Evolutionary conservation across 2,113 vertebrate genomes (phyloP).

Genomic region (Corythoichthys intestinalis): DNA sequence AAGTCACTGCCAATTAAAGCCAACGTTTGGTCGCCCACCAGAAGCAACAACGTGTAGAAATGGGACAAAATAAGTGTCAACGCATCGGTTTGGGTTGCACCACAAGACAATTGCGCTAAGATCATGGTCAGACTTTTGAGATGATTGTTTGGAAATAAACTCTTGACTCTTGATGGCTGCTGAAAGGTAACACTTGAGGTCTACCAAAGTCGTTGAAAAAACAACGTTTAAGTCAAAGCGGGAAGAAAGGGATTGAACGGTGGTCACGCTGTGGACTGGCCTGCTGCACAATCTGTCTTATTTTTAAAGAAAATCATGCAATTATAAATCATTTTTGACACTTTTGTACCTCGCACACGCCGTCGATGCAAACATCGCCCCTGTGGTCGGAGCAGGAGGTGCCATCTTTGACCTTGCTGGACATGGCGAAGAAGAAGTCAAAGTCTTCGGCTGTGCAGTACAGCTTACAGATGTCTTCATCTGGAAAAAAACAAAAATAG

Average conservation of each 20-base stretch:
- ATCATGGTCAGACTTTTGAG: constrained; percentile 2
- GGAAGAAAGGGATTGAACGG: not conserved
- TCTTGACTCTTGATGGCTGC: constrained; percentile 6
- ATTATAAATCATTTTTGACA: not conserved
- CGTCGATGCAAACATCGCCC: constrained; percentile 89
- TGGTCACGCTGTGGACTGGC: not conserved
- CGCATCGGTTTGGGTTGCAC: constrained; percentile 5
- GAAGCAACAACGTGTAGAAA: not conserved
- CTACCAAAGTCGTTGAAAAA: constrained; percentile 3
- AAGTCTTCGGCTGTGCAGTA: constrained; percentile 99
- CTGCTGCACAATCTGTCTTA: not conserved
- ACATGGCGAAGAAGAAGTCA: constrained; percentile 98
- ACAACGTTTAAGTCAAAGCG: not conserved
- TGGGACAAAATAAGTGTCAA: constrained; percentile 5
- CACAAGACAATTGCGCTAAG: constrained; percentile 6
- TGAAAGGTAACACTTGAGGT: constrained; percentile 10
- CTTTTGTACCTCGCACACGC: constrained; percentile 83
- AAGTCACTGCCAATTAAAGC: not conserved
- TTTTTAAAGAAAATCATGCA: not conserved
- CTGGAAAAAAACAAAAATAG: constrained; percentile 58
- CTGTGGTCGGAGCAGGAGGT: constrained; percentile 83
- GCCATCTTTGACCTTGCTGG: constrained; percentile 94
- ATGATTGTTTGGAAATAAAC: constrained; percentile 3
- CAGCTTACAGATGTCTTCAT: constrained; percentile 93
- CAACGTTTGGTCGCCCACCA: not conserved